Conservation (phyloP, 1,140 invertebrate species). For the Frieseomelitta varia region DNA sequence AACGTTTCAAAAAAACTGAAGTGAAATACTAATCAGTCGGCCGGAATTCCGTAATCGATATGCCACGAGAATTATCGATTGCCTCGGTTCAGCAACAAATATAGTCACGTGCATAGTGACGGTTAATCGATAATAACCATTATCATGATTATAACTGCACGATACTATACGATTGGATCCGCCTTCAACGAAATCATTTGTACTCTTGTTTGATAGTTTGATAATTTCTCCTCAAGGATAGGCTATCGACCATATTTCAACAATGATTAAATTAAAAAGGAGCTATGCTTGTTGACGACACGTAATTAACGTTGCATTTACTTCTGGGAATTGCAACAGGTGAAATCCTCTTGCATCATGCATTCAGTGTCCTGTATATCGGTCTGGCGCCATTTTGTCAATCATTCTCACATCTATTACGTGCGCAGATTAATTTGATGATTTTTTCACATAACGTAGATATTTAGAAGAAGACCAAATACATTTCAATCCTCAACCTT, state of each 20-base stretch:
- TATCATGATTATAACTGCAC: slow-evolving; percentile 23
- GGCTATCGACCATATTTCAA: background rate
- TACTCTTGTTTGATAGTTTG: background rate
- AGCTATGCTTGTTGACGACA: background rate
- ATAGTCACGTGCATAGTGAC: background rate
- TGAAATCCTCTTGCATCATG: background rate
- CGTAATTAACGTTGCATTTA: background rate
- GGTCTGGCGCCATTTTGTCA: background rate
- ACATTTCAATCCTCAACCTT: background rate
- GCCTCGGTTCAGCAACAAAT: slow-evolving; percentile 13
- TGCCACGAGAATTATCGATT: slow-evolving; percentile 22
- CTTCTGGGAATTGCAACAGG: slow-evolving; percentile 15
- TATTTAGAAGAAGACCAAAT: background rate
- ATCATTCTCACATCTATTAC: background rate
- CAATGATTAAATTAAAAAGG: background rate
- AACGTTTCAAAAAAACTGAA: no score
- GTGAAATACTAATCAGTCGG: no score
- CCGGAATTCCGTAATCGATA: background rate
- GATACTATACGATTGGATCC: background rate
- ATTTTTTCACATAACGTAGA: background rate
- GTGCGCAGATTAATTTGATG: background rate
- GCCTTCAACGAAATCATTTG: background rate
- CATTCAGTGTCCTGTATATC: background rate
- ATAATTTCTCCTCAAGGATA: background rate
- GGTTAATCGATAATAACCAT: slow-evolving; percentile 33